A percentile compares a stretch with the other conserved stretches of the same genome.
Evolutionary conservation across 2,888 invertebrate genomes (phyloP).

Genomic region (Iselma pallidipennis): DNA sequence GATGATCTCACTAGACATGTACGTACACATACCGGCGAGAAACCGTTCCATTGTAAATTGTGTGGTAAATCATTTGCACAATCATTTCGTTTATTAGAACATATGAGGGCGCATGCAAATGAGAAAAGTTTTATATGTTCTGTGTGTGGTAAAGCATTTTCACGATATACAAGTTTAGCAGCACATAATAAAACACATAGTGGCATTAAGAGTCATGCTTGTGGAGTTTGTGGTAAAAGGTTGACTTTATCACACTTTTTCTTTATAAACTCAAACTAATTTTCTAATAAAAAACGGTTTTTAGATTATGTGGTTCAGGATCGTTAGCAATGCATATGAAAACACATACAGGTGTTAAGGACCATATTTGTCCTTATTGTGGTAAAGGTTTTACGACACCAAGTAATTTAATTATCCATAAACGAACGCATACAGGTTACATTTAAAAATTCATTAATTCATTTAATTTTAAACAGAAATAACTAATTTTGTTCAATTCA

Average conservation of each 20-base stretch:
- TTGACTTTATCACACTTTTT: constrained; percentile 34
- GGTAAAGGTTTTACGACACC: constrained; percentile 54
- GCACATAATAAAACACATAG: constrained; percentile 54
- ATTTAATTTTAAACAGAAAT: too few species aligned
- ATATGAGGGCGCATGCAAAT: constrained; percentile 53
- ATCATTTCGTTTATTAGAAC: constrained; percentile 52
- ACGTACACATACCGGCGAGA: constrained; percentile 54
- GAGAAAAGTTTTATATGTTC: constrained; percentile 53
- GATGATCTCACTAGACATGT: constrained; percentile 53
- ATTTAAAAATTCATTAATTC: background rate
- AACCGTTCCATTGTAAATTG: constrained; percentile 52
- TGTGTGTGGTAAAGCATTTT: constrained; percentile 53
- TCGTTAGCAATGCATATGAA: constrained; percentile 58
- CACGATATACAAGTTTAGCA: constrained; percentile 50
- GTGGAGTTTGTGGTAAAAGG: constrained; percentile 54
- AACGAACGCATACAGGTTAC: constrained; percentile 52
- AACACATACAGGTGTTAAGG: constrained; percentile 56
- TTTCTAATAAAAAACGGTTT: constrained; percentile 7
- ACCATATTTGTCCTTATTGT: constrained; percentile 53
- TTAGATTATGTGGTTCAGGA: constrained; percentile 52
- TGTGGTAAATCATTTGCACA: constrained; percentile 53
- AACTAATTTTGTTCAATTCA: constrained; percentile 31
- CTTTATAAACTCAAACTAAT: too few species aligned
- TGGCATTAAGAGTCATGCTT: constrained; percentile 51
- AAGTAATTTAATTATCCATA: constrained; percentile 53